These are phyloP conservation scores for Chiridota heheva DNA, from an alignment of 35 echinoderm and acorn worm species.

Conservation along the genomic window DNA sequence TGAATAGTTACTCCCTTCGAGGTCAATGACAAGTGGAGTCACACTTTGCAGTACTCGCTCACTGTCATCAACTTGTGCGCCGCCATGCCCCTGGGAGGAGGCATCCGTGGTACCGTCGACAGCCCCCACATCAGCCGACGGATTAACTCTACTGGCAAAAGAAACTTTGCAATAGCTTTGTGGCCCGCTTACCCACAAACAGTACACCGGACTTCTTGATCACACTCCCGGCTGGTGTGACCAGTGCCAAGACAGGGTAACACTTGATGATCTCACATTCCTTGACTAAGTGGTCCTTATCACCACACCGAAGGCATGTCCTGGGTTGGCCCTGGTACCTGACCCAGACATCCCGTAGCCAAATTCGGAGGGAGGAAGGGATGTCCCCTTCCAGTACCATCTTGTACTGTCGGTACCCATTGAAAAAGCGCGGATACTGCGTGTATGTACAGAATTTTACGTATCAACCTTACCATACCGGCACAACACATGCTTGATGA, in stretches of 20 bases:
- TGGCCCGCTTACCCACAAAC: too few species aligned
- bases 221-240: too few species aligned
- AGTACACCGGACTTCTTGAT: too few species aligned
- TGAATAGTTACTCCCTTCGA: too few species aligned
- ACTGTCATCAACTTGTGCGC: too few species aligned
- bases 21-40: too few species aligned
- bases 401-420: background rate
- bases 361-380: constrained; percentile 11
- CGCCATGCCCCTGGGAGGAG: too few species aligned
- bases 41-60: too few species aligned
- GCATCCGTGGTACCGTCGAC: too few species aligned
- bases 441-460: background rate
- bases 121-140: too few species aligned
- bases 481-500: background rate
- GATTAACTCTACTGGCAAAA: too few species aligned
- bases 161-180: too few species aligned
- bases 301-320: constrained; percentile 38
- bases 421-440: constrained; percentile 38
- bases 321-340: constrained; percentile 40
- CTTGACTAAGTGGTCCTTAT: background rate
- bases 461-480: constrained; percentile 24
- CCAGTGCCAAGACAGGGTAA: background rate
- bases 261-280: constrained; percentile 21
- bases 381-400: constrained; percentile 15
- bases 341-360: constrained; percentile 12